Evolutionary conservation across 2,888 invertebrate species (phyloP), one percentile per base, ranked within the genome.

Genomic region (Coenonympha arcania): DNA sequence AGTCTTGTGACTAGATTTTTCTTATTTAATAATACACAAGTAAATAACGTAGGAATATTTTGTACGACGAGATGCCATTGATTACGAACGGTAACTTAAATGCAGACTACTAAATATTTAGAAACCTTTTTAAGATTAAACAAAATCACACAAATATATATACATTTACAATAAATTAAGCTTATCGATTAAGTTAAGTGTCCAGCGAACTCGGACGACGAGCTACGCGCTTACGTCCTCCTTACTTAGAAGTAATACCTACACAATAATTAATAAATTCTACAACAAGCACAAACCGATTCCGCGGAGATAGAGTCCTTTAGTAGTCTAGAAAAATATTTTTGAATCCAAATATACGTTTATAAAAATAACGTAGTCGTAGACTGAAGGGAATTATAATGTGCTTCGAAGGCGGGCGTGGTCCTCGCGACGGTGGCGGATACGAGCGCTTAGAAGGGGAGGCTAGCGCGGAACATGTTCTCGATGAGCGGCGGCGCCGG

Each of bases 401-500:
- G 71, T 67, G 62, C 65, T 67, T 71, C 60, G 69, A 84, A 83
- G 82, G 83, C 84, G 79, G 80, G 77, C 72, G 71, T 79, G 79
- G 80, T 79, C 80, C 79, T 75, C 77, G 66, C 66, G 75, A 62
- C 52, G 58, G 54, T 41, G 50, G 56, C n/a, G 48, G 50, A 43
- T 39, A 44, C 60, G 57, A 58, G 55, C 44, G 60, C 68, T 89
- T 92, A 97, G 83, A 96, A 97, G 63, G 98, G 98, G 75, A 98
- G 89, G 85, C 95, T 96, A 73, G 95, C 93, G 68, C 95, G 94
- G 80, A 96, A 98, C 94, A 97, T 94, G 77, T 94, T 96, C 82
- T 97, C 97, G 72, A 98, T 96, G 64, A 96, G 90, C 8, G 95
- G 93, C 43, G 97, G 96, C 51, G 95, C 95, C 18, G 95, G 95